A percentile compares a stretch with the other conserved stretches of the same genome.
These are phyloP conservation scores for Solen grandis DNA, from an alignment of 1,140 invertebrate genomes.

Conservation along the genomic window DNA sequence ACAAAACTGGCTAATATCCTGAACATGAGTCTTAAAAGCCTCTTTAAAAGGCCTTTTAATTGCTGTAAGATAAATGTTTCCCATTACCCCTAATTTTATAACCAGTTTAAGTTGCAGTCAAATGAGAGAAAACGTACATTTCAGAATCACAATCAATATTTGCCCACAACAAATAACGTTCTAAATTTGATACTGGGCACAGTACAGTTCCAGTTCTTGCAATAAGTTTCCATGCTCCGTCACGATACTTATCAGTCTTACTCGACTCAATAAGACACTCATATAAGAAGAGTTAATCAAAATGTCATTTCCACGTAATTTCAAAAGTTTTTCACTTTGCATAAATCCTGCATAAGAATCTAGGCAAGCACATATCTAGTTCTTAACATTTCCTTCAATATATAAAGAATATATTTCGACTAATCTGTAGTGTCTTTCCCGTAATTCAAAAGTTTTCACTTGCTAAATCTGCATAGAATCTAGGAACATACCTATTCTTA, in stretches of 20 bases:
- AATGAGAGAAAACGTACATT: conserved; percentile 11
- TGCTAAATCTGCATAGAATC: no score
- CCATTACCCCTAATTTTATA: conserved; percentile 11
- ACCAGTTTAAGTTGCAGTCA: conserved; percentile 3
- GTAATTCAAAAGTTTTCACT: no score
- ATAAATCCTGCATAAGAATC: conserved; percentile 22
- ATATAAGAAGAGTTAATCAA: conserved; percentile 1
- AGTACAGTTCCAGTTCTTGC: conserved; percentile 21
- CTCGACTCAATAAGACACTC: conserved; percentile 34
- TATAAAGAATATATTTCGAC: no score
- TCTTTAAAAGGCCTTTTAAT: not conserved
- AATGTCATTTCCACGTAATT: not conserved
- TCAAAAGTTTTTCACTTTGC: not conserved
- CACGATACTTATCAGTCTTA: conserved; percentile 21
- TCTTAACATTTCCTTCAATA: conserved; percentile 37
- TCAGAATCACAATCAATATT: not conserved
- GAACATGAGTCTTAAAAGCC: conserved; percentile 4
- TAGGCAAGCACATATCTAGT: conserved; percentile 36
- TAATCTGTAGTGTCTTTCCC: no score
- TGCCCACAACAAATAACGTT: conserved; percentile 8
- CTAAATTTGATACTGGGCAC: conserved; percentile 19
- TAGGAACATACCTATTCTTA: no score
- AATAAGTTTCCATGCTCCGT: conserved; percentile 29
- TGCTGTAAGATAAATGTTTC: conserved; percentile 27
- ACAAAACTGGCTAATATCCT: conserved; percentile 3